A percentile compares a stretch with the other conserved stretches of the same genome.
phyloP scores from a whole-genome alignment of 2,797 vertebrate species.

The Labroides dimidiatus region DNA sequence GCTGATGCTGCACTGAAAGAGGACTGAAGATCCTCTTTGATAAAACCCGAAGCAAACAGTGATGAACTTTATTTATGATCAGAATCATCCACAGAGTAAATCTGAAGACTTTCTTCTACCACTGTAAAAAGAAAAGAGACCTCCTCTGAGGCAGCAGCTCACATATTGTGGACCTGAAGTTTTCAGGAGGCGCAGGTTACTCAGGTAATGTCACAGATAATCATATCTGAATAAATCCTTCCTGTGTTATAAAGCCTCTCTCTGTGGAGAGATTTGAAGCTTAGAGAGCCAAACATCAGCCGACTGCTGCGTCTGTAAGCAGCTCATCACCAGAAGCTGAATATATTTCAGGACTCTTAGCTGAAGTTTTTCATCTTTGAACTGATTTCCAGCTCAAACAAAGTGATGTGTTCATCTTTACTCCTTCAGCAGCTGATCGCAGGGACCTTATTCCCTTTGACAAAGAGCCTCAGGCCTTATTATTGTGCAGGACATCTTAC shows the following conservation, averaged over 20 bases:
- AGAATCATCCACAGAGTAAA: neutral
- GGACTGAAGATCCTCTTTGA: neutral
- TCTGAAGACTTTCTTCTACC: neutral
- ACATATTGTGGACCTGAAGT: constrained; percentile 25
- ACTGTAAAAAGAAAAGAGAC: too few species aligned
- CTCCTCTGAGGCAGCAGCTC: too few species aligned
- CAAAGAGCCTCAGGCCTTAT: constrained; percentile 28
- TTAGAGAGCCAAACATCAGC: neutral
- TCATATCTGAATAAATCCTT: constrained; percentile 49
- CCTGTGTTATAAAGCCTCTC: constrained; percentile 19
- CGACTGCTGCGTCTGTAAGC: neutral
- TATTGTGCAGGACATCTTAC: constrained; percentile 47
- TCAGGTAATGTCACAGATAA: constrained; percentile 46
- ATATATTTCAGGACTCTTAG: constrained; percentile 41
- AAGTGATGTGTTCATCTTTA: constrained; percentile 51
- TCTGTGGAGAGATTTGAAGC: constrained; percentile 19
- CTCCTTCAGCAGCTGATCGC: constrained; percentile 36
- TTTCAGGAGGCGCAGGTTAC: constrained; percentile 46
- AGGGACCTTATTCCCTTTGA: constrained; percentile 26
- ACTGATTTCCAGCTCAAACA: constrained; percentile 39
- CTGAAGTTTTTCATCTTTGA: constrained; percentile 24
- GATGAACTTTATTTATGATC: neutral
- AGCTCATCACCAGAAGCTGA: constrained; percentile 19
- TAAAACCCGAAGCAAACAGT: neutral
- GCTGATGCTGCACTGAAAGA: constrained; percentile 24